These are phyloP conservation scores for Borostomias antarcticus DNA, from an alignment of 2,797 vertebrate genomes.

Conservation along the genomic window DNA sequence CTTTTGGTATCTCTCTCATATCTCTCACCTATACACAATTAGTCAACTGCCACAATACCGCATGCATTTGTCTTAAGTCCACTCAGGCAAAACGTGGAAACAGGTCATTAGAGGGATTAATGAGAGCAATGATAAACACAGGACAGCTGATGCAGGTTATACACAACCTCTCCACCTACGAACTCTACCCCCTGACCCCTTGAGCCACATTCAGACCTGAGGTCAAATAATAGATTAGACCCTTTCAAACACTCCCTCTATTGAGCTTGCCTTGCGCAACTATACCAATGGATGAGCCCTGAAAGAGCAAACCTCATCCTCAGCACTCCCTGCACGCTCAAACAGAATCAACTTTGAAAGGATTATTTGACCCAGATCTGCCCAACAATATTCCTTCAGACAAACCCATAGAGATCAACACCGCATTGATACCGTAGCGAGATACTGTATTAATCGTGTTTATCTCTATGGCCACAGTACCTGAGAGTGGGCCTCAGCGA, in stretches of 20 bases:
- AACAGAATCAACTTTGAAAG: not conserved
- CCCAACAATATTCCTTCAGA: not conserved
- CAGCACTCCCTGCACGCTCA: not conserved
- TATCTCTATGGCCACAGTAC: not conserved
- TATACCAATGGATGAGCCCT: too few relatives aligned
- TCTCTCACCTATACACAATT: too few relatives aligned
- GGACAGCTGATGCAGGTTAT: not conserved
- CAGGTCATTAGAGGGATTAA: too few relatives aligned
- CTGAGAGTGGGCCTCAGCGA: not conserved
- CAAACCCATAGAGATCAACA: not conserved
- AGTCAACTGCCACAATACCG: too few relatives aligned
- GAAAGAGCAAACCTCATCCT: not conserved
- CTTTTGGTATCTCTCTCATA: not conserved
- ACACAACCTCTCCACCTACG: not conserved
- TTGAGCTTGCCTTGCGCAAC: not conserved
- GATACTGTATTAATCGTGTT: too few relatives aligned
- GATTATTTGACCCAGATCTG: conserved; percentile 1
- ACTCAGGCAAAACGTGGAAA: too few relatives aligned
- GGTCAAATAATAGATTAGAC: not conserved
- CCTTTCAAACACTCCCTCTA: not conserved
- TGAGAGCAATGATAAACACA: not conserved
- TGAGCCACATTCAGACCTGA: conserved; percentile 1
- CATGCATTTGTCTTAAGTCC: too few relatives aligned
- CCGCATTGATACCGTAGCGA: too few relatives aligned
- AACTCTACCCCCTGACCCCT: not conserved